Evolutionary conservation across 1,140 invertebrate species (phyloP).

Genomic region (Holcopasites calliopsidis): DNA sequence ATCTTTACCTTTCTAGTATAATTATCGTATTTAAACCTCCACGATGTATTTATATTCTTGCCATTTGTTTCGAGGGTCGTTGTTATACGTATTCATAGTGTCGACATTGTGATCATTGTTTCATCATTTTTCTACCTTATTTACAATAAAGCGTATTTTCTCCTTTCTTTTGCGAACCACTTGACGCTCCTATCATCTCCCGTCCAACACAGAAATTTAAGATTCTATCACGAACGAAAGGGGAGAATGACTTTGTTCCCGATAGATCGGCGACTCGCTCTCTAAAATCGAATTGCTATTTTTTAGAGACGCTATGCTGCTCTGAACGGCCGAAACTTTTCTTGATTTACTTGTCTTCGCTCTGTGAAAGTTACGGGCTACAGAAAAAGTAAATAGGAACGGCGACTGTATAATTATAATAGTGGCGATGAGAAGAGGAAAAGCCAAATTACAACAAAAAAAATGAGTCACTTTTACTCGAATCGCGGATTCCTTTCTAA

Average conservation of each 20-base stretch:
- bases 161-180: conserved; percentile 19
- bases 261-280: too few relatives aligned
- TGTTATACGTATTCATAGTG: conserved; percentile 23
- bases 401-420: conserved; percentile 22
- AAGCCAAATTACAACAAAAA: conserved; percentile 50
- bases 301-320: too few relatives aligned
- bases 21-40: conserved; percentile 46
- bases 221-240: background rate
- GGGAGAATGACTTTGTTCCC: too few relatives aligned
- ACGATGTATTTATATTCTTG: conserved; percentile 60
- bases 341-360: conserved; percentile 12
- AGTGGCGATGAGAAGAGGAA: conserved; percentile 28
- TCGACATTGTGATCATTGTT: conserved; percentile 62
- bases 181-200: background rate
- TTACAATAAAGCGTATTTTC: conserved; percentile 75
- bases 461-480: conserved; percentile 77
- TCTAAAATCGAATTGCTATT: too few relatives aligned
- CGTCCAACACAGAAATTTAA: background rate
- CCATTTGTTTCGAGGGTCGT: conserved; percentile 20
- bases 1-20: conserved; percentile 32
- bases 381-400: conserved; percentile 31
- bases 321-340: too few relatives aligned
- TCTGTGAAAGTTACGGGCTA: conserved; percentile 48
- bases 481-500: conserved; percentile 72
- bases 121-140: conserved; percentile 63